Percentiles rank a stretch among this genome's conserved stretches.
phyloP scores from a whole-genome alignment of 2,113 vertebrate genomes.

The Aplodontia rufa region DNA sequence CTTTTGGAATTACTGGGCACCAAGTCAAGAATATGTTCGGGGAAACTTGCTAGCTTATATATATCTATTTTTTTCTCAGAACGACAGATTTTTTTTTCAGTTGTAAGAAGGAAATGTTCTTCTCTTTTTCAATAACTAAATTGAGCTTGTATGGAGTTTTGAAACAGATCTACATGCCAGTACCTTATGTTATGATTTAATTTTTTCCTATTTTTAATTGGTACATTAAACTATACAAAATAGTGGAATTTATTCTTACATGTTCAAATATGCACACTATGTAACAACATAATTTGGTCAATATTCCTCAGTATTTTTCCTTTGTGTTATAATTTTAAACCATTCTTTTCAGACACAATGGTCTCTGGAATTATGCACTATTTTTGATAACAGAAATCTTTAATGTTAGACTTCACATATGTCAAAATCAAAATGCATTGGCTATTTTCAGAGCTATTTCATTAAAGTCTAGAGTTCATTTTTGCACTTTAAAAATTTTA shows the following conservation, averaged over 20 bases:
- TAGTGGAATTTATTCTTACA: too few relatives aligned
- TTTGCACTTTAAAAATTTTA: too few relatives aligned
- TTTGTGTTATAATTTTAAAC: neutral
- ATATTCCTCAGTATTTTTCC: too few relatives aligned
- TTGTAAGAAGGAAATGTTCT: slow-evolving; percentile 14
- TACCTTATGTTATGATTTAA: slow-evolving; percentile 7
- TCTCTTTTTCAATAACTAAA: neutral
- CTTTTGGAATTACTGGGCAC: slow-evolving; percentile 32
- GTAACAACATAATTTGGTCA: too few relatives aligned
- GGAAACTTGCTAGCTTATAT: neutral
- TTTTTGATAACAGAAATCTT: slow-evolving; percentile 10
- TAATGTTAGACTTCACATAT: neutral
- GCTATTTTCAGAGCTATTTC: slow-evolving; percentile 12
- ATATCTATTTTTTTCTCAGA: neutral
- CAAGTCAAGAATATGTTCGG: neutral
- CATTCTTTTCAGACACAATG: slow-evolving; percentile 28
- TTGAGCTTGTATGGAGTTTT: neutral
- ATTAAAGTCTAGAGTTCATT: neutral
- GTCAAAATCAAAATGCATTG: neutral
- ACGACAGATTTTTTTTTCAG: neutral
- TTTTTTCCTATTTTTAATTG: neutral
- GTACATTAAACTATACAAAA: too few relatives aligned
- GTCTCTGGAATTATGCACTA: neutral
- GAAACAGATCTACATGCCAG: neutral
- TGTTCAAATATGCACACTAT: too few relatives aligned